Conservation (phyloP, 64 coral and sea anemone genomes). For the Trachythela sp. region DNA sequence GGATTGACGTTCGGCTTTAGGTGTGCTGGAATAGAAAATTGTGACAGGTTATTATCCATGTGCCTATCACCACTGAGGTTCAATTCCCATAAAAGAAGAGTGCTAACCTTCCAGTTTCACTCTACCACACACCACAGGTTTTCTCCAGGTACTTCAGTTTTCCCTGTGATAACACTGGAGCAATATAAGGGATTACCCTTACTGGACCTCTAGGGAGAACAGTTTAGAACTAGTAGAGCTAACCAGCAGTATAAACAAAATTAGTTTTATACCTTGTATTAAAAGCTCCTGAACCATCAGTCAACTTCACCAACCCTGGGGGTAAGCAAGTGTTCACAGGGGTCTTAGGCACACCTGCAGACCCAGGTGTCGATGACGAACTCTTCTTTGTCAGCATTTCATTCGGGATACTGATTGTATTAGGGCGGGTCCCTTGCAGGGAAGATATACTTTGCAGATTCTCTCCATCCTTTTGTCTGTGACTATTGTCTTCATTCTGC, state of each 20-base stretch:
- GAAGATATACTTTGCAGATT: not conserved
- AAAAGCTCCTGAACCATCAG: conserved; percentile 16
- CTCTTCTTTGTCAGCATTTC: not conserved
- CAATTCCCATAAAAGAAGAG: too few species aligned
- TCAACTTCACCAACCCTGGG: not conserved
- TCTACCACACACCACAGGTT: too few species aligned
- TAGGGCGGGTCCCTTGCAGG: not conserved
- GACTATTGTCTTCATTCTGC: not conserved
- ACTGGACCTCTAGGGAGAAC: too few species aligned
- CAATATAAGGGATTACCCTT: too few species aligned
- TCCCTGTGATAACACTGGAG: too few species aligned
- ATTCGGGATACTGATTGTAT: not conserved
- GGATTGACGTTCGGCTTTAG: not conserved
- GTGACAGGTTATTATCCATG: too few species aligned
- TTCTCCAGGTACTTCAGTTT: too few species aligned
- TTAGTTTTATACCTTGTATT: conserved; percentile 11
- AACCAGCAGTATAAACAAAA: too few species aligned
- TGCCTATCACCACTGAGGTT: too few species aligned
- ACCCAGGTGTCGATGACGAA: not conserved
- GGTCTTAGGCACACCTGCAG: not conserved
- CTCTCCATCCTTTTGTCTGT: too few species aligned
- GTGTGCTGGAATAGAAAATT: not conserved
- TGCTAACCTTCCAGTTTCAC: too few species aligned
- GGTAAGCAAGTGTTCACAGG: conserved; percentile 7
- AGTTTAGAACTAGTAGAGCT: too few species aligned